Conservation (phyloP, 1,140 invertebrate genomes). For the Odontomachus brunneus region DNA sequence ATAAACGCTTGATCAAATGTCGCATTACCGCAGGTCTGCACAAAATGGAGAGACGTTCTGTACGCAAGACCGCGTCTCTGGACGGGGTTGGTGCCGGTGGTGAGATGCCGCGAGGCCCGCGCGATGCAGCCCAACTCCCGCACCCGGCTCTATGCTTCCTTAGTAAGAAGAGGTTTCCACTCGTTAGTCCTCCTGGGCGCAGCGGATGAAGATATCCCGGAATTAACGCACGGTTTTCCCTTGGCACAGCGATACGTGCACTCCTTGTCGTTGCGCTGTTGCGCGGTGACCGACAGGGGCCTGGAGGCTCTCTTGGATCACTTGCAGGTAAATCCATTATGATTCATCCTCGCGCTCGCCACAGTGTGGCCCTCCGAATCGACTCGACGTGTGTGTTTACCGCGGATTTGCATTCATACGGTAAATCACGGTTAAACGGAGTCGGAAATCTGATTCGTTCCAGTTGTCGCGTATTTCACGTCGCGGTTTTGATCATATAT, state of each 20-base stretch:
- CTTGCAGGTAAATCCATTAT: constrained; percentile 87
- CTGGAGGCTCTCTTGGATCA: constrained; percentile 94
- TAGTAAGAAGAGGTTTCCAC: constrained; percentile 94
- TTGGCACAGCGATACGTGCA: constrained; percentile 93
- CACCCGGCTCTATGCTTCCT: constrained; percentile 91
- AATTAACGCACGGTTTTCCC: constrained; percentile 94
- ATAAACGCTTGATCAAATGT: not conserved
- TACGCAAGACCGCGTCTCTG: constrained; percentile 94
- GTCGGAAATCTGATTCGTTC: no score
- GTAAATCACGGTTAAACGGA: no score
- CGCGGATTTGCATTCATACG: no score
- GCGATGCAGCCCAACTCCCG: constrained; percentile 88
- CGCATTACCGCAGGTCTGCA: constrained; percentile 87
- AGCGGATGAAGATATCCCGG: constrained; percentile 94
- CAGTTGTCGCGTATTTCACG: no score
- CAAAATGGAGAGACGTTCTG: constrained; percentile 93
- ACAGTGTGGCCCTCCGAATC: no score
- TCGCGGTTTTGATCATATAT: no score
- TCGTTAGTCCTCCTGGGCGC: constrained; percentile 93
- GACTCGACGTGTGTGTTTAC: no score
- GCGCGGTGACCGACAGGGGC: constrained; percentile 94
- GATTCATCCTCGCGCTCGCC: not conserved
- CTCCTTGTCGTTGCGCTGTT: constrained; percentile 93
- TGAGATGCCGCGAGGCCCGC: constrained; percentile 93
- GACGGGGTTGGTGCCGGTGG: constrained; percentile 92